Percentiles rank a stretch among this genome's conserved stretches.
phyloP scores from a whole-genome alignment of 1,140 invertebrate genomes.

The Batillaria attramentaria region DNA sequence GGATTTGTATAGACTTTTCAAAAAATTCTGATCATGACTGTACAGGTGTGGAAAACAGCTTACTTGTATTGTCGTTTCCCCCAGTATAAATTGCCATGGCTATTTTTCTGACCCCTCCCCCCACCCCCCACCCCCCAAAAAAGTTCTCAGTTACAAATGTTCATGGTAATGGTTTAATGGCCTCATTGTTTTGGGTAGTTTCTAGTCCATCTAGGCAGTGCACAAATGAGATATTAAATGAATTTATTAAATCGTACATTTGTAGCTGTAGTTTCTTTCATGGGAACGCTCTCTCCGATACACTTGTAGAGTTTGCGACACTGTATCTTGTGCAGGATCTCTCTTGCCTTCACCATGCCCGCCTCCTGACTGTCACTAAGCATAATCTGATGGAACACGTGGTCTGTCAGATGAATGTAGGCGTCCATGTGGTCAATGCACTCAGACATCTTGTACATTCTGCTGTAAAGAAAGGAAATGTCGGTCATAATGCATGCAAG shows the following conservation, averaged over 20 bases:
- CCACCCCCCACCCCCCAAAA: background rate
- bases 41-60: too few relatives aligned
- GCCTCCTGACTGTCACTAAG: conserved; percentile 15
- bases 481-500: too few relatives aligned
- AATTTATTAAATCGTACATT: background rate
- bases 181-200: background rate
- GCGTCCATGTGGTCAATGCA: conserved; percentile 60
- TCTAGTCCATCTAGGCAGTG: background rate
- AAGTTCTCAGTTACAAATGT: too few relatives aligned
- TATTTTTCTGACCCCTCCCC: background rate
- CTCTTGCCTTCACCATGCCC: conserved; percentile 23
- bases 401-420: conserved; percentile 54
- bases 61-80: too few relatives aligned
- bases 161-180: background rate
- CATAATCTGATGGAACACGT: conserved; percentile 44
- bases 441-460: conserved; percentile 39
- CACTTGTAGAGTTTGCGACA: conserved; percentile 40
- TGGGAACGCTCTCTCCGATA: conserved; percentile 32
- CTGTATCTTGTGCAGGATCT: conserved; percentile 37
- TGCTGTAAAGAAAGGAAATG: too few relatives aligned
- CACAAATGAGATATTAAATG: background rate
- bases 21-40: too few relatives aligned
- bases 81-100: too few relatives aligned
- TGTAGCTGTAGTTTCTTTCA: background rate
- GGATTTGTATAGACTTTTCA: too few relatives aligned